A percentile compares a stretch with the other conserved stretches of the same genome.
phyloP scores from a whole-genome alignment of 2,888 invertebrate species.

The Parascotia fuliginaria region DNA sequence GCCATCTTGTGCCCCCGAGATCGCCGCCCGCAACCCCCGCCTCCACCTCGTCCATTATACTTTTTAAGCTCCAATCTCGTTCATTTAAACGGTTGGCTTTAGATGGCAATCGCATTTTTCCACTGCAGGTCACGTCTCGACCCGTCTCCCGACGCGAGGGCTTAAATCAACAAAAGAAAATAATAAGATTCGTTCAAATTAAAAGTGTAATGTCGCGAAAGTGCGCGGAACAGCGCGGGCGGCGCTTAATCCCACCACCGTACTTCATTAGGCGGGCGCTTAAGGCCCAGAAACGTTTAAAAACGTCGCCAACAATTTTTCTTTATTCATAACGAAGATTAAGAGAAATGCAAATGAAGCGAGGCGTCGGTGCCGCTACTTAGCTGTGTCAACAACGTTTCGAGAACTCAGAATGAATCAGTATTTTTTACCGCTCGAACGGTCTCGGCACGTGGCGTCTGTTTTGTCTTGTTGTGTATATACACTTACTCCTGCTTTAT shows the following conservation, averaged over 20 bases:
- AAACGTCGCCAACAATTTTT: constrained; percentile 81
- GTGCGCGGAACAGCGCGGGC: constrained; percentile 56
- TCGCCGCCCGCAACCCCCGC: constrained; percentile 79
- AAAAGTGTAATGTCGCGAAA: constrained; percentile 89
- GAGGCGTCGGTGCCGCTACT: constrained; percentile 78
- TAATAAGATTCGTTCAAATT: constrained; percentile 90
- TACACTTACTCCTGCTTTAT: constrained; percentile 14
- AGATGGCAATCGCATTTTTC: constrained; percentile 90
- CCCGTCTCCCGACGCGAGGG: constrained; percentile 85
- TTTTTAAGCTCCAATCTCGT: constrained; percentile 90
- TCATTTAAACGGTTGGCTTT: constrained; percentile 90
- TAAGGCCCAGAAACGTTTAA: constrained; percentile 71
- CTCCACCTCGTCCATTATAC: constrained; percentile 87
- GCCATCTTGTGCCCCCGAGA: constrained; percentile 84
- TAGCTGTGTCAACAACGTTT: constrained; percentile 83
- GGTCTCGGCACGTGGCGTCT: constrained; percentile 38
- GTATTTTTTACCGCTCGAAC: constrained; percentile 55
- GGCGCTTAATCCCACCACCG: constrained; percentile 72
- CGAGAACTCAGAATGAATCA: constrained; percentile 53
- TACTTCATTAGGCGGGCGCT: constrained; percentile 77
- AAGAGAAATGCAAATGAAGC: constrained; percentile 85
- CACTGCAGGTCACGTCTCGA: constrained; percentile 89
- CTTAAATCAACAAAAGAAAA: constrained; percentile 89
- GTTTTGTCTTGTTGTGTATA: constrained; percentile 21
- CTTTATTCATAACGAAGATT: constrained; percentile 86